Base-by-base conservation (phyloP, 1,140 invertebrate species). In the Choristoneura fumiferana region DNA sequence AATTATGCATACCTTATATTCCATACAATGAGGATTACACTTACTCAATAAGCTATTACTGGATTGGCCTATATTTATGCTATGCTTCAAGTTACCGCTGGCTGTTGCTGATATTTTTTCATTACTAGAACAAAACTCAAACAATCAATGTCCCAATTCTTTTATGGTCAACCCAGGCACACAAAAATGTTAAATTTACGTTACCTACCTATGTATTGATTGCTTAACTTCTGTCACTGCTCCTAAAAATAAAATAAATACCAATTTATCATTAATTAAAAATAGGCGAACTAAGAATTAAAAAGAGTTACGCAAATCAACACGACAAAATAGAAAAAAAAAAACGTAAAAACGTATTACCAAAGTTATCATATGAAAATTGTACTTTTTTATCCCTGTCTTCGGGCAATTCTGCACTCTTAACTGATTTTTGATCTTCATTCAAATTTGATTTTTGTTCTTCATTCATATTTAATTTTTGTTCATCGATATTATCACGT, bases 41-140 rank as follows among this genome's bases (percentile, higher is more conserved):
- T 70, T 73, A 85, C 84, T 76, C 18, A 87, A 65, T 38, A 85
- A 71, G 57, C 71, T 37, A 29, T 65, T 54, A 60, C 81, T 85
- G 6, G 73, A 74, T 22, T 69, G 58, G 35, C 73, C 61, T 55
- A 83, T 69, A 33, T 57, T 54, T 29, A 76, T 70, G 62, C 39
- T 62, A 15, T 36, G 22, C 39, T 58, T 59, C 1, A 56, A 49
- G 40, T 5, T 52, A 35, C 58, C 40, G 8, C n/a, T 9, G 9
- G 52, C 57, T 34, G 56, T 14, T 18, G 15, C 36, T 13, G 12
- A 45, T 52, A n/a, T 17, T 39, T 29, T 29, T 29, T 29, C 22
- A 29, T 3, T 2, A 6, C 22, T 29, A 29, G 6, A 53, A 40
- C 15, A 38, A 54, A 59, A 53, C n/a, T 37, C 56, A 62, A 59